phyloP scores from a whole-genome alignment of 2,113 vertebrate genomes.

The Maccullochella peelii region DNA sequence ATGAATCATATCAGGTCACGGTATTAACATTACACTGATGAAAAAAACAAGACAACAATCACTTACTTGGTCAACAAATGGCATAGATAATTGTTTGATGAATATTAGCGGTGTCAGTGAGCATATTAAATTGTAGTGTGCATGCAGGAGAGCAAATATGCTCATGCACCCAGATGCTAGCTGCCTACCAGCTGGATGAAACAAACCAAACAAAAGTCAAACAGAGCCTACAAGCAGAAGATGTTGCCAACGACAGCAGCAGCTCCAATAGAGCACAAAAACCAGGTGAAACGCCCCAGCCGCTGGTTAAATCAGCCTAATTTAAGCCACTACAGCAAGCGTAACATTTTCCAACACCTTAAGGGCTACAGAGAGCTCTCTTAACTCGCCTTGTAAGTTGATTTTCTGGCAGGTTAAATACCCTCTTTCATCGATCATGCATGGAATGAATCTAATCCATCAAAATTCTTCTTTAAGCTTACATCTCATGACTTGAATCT shows the following conservation, averaged over 20 bases:
- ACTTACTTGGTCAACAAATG: slow-evolving; percentile 43
- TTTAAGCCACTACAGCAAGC: slow-evolving; percentile 44
- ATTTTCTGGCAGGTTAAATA: slow-evolving; percentile 52
- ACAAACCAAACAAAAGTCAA: slow-evolving; percentile 52
- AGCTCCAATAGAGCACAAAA: slow-evolving; percentile 43
- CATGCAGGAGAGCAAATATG: slow-evolving; percentile 42
- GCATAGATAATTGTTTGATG: slow-evolving; percentile 51
- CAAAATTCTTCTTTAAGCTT: slow-evolving; percentile 41
- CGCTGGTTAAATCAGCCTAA: slow-evolving; percentile 26
- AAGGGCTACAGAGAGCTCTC: slow-evolving; percentile 22
- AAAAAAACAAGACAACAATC: slow-evolving; percentile 42
- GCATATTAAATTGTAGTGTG: slow-evolving; percentile 50
- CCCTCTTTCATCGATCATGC: slow-evolving; percentile 50
- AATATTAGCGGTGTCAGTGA: slow-evolving; percentile 56
- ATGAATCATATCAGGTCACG: slow-evolving; percentile 18
- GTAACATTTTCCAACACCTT: slow-evolving; percentile 45
- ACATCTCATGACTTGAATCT: slow-evolving; percentile 8
- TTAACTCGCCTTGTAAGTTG: slow-evolving; percentile 27
- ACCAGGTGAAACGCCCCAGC: slow-evolving; percentile 36
- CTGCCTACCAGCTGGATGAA: slow-evolving; percentile 63
- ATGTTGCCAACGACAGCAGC: slow-evolving; percentile 49
- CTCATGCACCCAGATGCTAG: slow-evolving; percentile 57
- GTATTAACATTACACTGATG: slow-evolving; percentile 7
- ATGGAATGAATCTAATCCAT: slow-evolving; percentile 59
- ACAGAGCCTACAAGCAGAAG: slow-evolving; percentile 50